phyloP scores from a whole-genome alignment of 2,113 vertebrate genomes.

The Chrysemys picta region DNA sequence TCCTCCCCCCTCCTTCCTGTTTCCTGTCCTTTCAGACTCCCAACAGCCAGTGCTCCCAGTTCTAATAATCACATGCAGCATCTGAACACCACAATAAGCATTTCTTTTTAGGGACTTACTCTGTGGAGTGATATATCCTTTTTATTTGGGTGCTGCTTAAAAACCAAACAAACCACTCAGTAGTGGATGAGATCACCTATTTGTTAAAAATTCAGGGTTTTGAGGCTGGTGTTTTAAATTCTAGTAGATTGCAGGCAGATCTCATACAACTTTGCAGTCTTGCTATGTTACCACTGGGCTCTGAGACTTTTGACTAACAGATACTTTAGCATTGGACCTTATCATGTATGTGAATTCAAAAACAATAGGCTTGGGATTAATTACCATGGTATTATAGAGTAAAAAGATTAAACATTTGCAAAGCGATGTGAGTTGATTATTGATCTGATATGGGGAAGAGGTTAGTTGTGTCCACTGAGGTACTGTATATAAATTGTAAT shows the following conservation, averaged over 20 bases:
- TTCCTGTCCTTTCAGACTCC: no score
- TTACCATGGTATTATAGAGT: background rate
- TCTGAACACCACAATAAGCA: background rate
- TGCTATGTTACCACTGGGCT: background rate
- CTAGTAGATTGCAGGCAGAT: background rate
- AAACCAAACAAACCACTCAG: background rate
- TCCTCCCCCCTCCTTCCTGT: no score
- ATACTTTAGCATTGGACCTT: background rate
- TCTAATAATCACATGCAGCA: no score
- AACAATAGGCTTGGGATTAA: background rate
- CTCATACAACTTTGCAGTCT: background rate
- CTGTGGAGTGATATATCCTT: background rate
- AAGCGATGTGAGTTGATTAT: background rate
- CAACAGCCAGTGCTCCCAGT: no score
- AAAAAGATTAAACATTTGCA: background rate
- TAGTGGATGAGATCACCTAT: background rate
- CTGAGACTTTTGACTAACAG: background rate
- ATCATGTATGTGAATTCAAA: background rate
- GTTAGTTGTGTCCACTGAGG: background rate
- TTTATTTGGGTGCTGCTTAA: background rate
- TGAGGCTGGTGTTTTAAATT: background rate
- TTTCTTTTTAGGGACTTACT: background rate
- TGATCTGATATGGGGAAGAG: background rate
- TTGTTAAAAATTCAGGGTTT: background rate
- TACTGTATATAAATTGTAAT: background rate